phyloP scores from a whole-genome alignment of 2,888 invertebrate species.

The Notocelia uddmanniana region DNA sequence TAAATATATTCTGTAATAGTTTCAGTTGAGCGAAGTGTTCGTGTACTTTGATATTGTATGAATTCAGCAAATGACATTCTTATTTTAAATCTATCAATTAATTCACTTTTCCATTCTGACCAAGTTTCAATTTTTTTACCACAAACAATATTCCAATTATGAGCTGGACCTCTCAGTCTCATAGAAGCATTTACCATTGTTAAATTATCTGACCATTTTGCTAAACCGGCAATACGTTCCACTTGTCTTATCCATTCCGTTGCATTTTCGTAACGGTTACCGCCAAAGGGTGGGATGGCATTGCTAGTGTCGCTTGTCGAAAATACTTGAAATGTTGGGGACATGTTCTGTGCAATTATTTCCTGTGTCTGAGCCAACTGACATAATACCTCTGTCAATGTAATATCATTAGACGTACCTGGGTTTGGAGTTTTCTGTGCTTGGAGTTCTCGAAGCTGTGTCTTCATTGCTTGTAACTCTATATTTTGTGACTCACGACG shows the following conservation, averaged over 20 bases:
- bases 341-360: too few species aligned
- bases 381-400: too few species aligned
- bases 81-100: not conserved
- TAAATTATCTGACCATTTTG: conserved; percentile 18
- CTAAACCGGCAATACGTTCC: conserved; percentile 7
- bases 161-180: not conserved
- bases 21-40: too few species aligned
- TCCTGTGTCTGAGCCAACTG: too few species aligned
- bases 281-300: conserved; percentile 10
- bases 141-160: too few species aligned
- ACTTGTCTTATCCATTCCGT: conserved; percentile 9
- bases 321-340: conserved; percentile 19
- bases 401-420: too few species aligned
- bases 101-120: too few species aligned
- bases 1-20: too few species aligned
- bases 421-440: too few species aligned
- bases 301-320: conserved; percentile 14
- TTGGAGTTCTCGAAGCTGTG: too few species aligned
- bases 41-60: conserved; percentile 1
- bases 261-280: not conserved
- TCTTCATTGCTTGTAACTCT: too few species aligned
- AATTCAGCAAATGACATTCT: conserved; percentile 10
- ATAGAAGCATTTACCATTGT: conserved; percentile 18
- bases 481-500: too few species aligned
- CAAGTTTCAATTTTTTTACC: not conserved